Evolutionary conservation across 2,888 invertebrate species (phyloP), one percentile per base, ranked within the genome.

Genomic region (Heliconius erato): DNA sequence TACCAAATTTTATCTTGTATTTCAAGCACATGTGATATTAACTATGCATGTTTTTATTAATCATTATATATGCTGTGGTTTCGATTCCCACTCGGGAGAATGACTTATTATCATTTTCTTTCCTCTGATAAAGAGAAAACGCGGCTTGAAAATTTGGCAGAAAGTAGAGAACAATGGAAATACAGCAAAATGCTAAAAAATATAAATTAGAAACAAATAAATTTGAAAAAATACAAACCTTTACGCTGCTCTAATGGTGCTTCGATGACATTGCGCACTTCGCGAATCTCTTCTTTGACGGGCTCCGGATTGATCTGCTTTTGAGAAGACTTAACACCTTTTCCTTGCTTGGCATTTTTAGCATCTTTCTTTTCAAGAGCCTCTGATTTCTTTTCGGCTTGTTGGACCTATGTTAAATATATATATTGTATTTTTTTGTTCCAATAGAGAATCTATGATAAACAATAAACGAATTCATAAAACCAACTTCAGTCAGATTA

Each of bases 201-300:
- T 7, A 6, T 7, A 81, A 67, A 71, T 77, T 19, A 49, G 49
- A 59, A 49, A 65, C 28, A 32, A 49, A 82, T 35, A 69, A 77
- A 76, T 19, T 40, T 9, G 23, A 26, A 65, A 49, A 19, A 28
- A 28, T 32, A 74, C 65, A 16, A 68, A 95, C 96, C 92, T 91
- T 95, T 96, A 74, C 95, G 93, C 87, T 95, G 95, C 84, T 96
- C 96, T 85, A 95, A 95, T 19, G 94, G 91, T 1, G 88, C 89
- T 65, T 95, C 96, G 3, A 88, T 90, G 80, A 89, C 92, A 84
- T 89, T 92, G 81, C 88, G 90, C 23, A 91, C 89, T 84, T 94
- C 95, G 67, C 91, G 91, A 12, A 86, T 81, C 82, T 94, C 95
- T 76, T 94, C 94, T 84, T 92, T 92, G 23, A 86, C 88, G 1